Percentiles rank a stretch among this genome's conserved stretches.
phyloP scores from a whole-genome alignment of 1,140 invertebrate species.

The Formica selysi region DNA sequence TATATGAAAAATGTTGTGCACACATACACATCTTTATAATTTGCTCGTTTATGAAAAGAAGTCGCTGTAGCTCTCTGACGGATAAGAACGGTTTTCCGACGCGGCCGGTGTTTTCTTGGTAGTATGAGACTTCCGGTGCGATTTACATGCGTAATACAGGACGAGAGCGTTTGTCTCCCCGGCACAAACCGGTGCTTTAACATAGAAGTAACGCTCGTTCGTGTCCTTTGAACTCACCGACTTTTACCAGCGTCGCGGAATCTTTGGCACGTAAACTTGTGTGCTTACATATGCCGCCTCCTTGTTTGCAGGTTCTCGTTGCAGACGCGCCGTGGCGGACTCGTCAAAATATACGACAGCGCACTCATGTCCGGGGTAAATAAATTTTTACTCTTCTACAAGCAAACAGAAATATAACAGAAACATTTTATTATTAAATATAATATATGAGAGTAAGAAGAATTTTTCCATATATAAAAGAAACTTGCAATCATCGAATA shows the following conservation, averaged over 20 bases:
- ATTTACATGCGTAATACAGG: constrained; percentile 57
- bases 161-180: constrained; percentile 58
- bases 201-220: constrained; percentile 58
- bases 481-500: background rate
- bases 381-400: constrained; percentile 62
- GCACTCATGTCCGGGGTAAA: constrained; percentile 94
- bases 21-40: background rate
- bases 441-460: background rate
- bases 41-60: background rate
- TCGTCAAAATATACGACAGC: constrained; percentile 96
- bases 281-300: constrained; percentile 68
- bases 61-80: background rate
- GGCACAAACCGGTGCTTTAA: constrained; percentile 54
- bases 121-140: constrained; percentile 71
- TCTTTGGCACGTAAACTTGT: constrained; percentile 41
- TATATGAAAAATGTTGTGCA: background rate
- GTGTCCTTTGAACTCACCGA: constrained; percentile 69
- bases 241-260: constrained; percentile 1
- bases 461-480: background rate
- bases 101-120: constrained; percentile 65
- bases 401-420: background rate
- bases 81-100: constrained; percentile 12
- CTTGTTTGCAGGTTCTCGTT: constrained; percentile 92
- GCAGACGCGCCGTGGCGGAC: constrained; percentile 93
- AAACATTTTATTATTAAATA: background rate